Percentiles rank a stretch among this genome's conserved stretches.
phyloP scores from a whole-genome alignment of 2,888 invertebrate species.

The Idaea straminata region DNA sequence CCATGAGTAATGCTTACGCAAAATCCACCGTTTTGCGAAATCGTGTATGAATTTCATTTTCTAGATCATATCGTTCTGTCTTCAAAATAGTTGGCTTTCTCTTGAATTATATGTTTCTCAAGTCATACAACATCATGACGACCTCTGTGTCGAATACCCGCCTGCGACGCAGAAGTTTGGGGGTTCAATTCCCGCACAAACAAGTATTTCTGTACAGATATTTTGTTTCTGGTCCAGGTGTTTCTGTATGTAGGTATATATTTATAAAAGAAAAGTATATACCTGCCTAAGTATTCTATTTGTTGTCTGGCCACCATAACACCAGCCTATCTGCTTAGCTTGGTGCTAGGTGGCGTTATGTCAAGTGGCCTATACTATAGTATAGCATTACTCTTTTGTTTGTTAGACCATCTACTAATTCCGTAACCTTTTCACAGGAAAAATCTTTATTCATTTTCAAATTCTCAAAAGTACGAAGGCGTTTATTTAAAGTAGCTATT shows the following conservation, averaged over 20 bases:
- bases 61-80: slow-evolving; percentile 36
- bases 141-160: too few species aligned
- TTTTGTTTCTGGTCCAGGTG: too few species aligned
- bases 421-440: neutral
- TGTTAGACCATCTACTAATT: neutral
- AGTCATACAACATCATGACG: too few species aligned
- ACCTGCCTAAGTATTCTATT: too few species aligned
- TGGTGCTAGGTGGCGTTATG: too few species aligned
- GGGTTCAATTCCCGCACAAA: too few species aligned
- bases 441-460: neutral
- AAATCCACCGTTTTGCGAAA: neutral
- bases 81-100: slow-evolving; percentile 37
- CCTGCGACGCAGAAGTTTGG: too few species aligned
- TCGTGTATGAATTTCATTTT: neutral
- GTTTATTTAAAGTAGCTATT: neutral
- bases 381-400: neutral
- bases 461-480: neutral
- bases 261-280: too few species aligned
- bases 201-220: too few species aligned
- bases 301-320: too few species aligned
- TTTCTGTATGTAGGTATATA: too few species aligned
- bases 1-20: neutral
- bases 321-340: too few species aligned
- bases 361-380: neutral
- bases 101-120: neutral